Percentiles rank a stretch among this genome's conserved stretches.
phyloP scores from a whole-genome alignment of 2,797 vertebrate species.

The Scyliorhinus canicula region DNA sequence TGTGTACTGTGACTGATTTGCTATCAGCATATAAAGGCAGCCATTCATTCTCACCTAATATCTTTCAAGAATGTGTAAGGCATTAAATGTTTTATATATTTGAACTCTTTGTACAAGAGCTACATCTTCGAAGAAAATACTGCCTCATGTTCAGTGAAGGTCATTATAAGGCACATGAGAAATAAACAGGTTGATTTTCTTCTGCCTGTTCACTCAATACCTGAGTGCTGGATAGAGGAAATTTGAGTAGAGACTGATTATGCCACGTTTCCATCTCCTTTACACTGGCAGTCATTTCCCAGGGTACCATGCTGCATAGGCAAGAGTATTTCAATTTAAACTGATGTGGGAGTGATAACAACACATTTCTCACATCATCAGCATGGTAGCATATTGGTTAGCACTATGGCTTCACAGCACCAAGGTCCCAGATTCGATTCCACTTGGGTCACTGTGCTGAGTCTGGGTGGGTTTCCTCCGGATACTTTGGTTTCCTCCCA shows the following conservation, averaged over 20 bases:
- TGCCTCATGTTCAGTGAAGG: background rate
- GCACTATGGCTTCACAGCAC: no score
- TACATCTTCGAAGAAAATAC: background rate
- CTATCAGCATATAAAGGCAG: background rate
- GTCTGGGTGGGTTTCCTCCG: no score
- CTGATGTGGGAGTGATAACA: background rate
- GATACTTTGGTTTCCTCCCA: no score
- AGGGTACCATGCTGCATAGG: background rate
- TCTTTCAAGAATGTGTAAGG: background rate
- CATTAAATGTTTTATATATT: no score
- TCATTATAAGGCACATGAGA: background rate
- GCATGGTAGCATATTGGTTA: no score
- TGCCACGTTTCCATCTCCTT: background rate
- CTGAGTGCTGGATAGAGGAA: background rate
- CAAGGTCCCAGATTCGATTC: no score
- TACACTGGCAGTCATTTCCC: background rate
- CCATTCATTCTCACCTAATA: background rate
- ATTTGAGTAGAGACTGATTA: background rate
- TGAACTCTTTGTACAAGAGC: background rate
- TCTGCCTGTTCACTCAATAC: background rate
- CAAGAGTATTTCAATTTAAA: background rate
- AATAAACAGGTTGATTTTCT: background rate
- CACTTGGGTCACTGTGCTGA: no score
- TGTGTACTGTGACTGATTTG: background rate
- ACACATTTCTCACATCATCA: background rate